Base-by-base conservation (phyloP, 2,888 invertebrate genomes). In the Sinhomidia bicolor region DNA sequence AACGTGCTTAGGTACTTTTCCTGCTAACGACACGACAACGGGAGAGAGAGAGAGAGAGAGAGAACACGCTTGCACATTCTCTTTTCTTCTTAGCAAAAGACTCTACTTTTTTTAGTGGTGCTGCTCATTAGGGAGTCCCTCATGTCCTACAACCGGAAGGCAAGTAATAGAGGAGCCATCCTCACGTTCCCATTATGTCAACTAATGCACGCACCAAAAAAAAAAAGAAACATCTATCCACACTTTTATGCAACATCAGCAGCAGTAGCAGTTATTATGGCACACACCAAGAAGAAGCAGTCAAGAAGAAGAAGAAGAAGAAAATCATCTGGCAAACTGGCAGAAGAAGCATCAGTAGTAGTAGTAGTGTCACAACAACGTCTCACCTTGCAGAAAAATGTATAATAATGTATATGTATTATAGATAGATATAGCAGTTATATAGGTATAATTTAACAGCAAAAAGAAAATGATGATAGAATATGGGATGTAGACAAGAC, bases 61-160 rank as follows among this genome's bases (percentile, higher is more conserved):
- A 57, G 41, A 36, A 14, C 68, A 76, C 74, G 17, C 65, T 76
- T 81, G 17, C 81, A 60, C 54, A 54, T 78, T 74, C 54, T 23
- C 23, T 26, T n/a, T 85, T 1, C 51, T 71, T 23, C 74, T n/a
- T n/a, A n/a, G n/a, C n/a, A n/a, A n/a, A 47, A 79, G 79, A 47
- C 54, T 54, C 60, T 60, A 54, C 60, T 62, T 80, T 62, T 76
- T 79, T 41, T 60, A 80, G 23, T 51, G 57, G 29, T 81, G 88
- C 14, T 29, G 88, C 88, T 88, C 88, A 88, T 88, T 88, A 88
- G 82, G 87, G 88, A 78, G 76, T 88, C 88, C 82, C 82, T 65
- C 44, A 88, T 71, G 88, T 88, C 51, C 88, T 47, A 80, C 57
- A 82, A 88, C 88, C 88, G 88, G 88, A 87, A 81, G 81, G 81